Conservation (phyloP, 2,888 invertebrate genomes). For the Trichopoda pennipes region DNA sequence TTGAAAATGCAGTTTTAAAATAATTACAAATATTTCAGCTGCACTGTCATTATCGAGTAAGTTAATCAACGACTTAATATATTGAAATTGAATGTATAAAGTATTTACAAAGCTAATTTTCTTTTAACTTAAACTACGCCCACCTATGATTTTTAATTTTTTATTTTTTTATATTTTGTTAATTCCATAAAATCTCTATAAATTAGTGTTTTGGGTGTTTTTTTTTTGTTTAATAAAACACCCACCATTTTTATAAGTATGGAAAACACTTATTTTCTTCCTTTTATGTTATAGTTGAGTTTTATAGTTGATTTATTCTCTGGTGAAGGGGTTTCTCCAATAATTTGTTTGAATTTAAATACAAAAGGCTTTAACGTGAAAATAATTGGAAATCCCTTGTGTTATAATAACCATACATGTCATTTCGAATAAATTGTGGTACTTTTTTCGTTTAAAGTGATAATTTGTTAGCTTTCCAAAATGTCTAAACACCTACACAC, state of each 20-base stretch:
- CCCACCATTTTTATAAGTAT: slow-evolving; percentile 34
- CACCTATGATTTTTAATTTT: slow-evolving; percentile 24
- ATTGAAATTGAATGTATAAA: not conserved
- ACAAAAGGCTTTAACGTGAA: not conserved
- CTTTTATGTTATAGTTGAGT: slow-evolving; percentile 37
- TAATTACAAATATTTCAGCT: too few species aligned
- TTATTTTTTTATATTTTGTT: not conserved
- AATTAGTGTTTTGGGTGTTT: not conserved
- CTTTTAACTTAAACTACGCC: slow-evolving; percentile 45
- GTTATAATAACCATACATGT: not conserved
- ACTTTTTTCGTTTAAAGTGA: slow-evolving; percentile 10
- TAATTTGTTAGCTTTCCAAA: slow-evolving; percentile 40
- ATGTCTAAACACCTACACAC: slow-evolving; percentile 45
- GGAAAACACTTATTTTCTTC: slow-evolving; percentile 26
- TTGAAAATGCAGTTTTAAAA: too few species aligned
- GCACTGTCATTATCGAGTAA: too few species aligned
- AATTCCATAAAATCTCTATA: slow-evolving; percentile 47
- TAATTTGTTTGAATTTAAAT: not conserved
- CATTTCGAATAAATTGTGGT: slow-evolving; percentile 13
- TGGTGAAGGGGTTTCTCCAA: not conserved
- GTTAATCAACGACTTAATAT: too few species aligned
- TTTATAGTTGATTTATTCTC: not conserved
- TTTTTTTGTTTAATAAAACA: not conserved
- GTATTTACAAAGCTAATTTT: slow-evolving; percentile 37
- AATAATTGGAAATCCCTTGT: not conserved